Conservation (phyloP, 2,113 vertebrate genomes). For the Pitta sordida region DNA sequence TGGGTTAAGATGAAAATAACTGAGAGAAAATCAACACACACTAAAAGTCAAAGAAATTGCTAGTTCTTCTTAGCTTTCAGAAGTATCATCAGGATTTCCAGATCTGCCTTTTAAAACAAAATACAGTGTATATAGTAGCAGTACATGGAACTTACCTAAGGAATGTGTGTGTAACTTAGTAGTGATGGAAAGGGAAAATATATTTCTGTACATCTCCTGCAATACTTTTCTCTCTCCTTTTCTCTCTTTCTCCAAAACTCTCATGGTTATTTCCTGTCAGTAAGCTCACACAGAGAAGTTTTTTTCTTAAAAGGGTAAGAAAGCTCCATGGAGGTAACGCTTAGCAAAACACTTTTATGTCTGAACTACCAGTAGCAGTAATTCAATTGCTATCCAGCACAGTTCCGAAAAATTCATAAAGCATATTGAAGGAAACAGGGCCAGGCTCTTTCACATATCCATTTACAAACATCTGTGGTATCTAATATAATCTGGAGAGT, state of each 20-base stretch:
- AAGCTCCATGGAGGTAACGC: background rate
- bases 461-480: background rate
- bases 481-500: background rate
- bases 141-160: background rate
- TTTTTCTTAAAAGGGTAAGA: background rate
- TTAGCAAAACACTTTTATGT: background rate
- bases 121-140: background rate
- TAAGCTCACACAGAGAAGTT: background rate
- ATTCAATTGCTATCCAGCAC: background rate
- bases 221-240: background rate
- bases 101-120: background rate
- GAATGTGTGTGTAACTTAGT: background rate
- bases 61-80: background rate
- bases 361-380: background rate
- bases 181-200: background rate
- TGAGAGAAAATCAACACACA: background rate
- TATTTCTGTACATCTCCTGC: background rate
- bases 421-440: background rate
- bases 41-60: background rate
- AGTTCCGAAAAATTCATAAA: background rate
- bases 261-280: background rate
- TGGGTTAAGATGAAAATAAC: background rate
- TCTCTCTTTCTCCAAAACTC: background rate
- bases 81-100: background rate
- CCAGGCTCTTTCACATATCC: background rate